Evolutionary conservation across 2,113 vertebrate species (phyloP).

Genomic region (Odobenus rosmarus): DNA sequence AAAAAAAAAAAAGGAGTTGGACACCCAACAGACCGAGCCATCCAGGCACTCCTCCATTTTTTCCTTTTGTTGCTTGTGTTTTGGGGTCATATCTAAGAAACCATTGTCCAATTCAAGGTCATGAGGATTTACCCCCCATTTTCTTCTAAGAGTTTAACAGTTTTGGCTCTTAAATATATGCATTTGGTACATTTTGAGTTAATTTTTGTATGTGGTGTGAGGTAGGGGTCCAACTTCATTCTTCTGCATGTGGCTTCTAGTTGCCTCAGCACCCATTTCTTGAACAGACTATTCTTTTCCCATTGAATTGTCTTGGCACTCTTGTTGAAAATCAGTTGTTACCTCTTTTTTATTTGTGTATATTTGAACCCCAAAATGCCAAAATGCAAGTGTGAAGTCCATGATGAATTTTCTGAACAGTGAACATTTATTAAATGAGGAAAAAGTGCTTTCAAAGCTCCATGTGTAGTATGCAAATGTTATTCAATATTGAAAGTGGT

Average conservation of each 20-base stretch:
- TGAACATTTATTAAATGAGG: not conserved
- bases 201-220: too few species aligned
- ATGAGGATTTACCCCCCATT: too few species aligned
- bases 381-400: not conserved
- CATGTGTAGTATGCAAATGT: not conserved
- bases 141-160: too few species aligned
- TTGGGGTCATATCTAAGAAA: too few species aligned
- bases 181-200: too few species aligned
- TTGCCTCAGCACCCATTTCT: not conserved
- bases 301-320: not conserved
- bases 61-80: too few species aligned
- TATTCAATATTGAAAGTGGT: not conserved
- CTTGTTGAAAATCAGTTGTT: not conserved
- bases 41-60: too few species aligned
- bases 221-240: not conserved
- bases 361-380: not conserved
- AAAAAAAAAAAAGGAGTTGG: too few species aligned
- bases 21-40: too few species aligned
- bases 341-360: not conserved
- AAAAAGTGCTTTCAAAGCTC: not conserved
- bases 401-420: not conserved
- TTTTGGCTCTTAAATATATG: too few species aligned
- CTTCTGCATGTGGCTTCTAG: not conserved
- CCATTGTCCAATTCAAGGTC: too few species aligned
- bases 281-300: not conserved